phyloP scores from a whole-genome alignment of 2,888 invertebrate species.

The Cosmorhoe ocellata region DNA sequence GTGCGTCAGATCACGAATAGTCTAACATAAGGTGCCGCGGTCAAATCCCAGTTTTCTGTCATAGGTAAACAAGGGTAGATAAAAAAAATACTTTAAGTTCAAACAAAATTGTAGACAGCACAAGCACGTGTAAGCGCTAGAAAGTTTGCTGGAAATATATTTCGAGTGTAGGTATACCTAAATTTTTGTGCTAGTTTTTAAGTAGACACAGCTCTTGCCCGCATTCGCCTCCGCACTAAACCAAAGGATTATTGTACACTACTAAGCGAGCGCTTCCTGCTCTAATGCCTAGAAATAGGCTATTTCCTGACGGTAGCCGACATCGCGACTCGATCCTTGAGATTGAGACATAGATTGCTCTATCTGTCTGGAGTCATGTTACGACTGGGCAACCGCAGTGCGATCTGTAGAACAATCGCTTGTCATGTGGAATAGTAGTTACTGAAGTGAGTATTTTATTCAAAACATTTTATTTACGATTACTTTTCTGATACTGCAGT shows the following conservation, averaged over 20 bases:
- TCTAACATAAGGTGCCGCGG: too few species aligned
- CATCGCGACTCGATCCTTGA: slow-evolving; percentile 37
- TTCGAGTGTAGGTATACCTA: too few species aligned
- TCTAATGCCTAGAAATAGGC: slow-evolving; percentile 58
- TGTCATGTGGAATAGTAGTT: neutral
- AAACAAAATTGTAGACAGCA: too few species aligned
- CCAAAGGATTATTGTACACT: slow-evolving; percentile 26
- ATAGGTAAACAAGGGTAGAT: too few species aligned
- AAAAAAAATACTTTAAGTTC: too few species aligned
- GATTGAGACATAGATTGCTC: slow-evolving; percentile 29
- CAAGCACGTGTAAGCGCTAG: too few species aligned
- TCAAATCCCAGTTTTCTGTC: too few species aligned
- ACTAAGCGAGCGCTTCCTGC: slow-evolving; percentile 65
- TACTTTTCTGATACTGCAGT: too few species aligned
- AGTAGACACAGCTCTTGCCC: neutral
- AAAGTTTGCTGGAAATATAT: neutral
- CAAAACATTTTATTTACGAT: too few species aligned
- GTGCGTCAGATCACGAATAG: too few species aligned
- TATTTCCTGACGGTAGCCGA: slow-evolving; percentile 60
- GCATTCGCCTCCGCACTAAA: slow-evolving; percentile 38
- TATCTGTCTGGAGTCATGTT: slow-evolving; percentile 11
- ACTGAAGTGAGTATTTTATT: too few species aligned
- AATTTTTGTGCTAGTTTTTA: neutral
- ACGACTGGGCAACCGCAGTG: slow-evolving; percentile 15
- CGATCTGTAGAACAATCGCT: slow-evolving; percentile 3